Evolutionary conservation across 2,888 invertebrate genomes (phyloP), one percentile per base, ranked within the genome.

Genomic region (Teleogryllus oceanicus): DNA sequence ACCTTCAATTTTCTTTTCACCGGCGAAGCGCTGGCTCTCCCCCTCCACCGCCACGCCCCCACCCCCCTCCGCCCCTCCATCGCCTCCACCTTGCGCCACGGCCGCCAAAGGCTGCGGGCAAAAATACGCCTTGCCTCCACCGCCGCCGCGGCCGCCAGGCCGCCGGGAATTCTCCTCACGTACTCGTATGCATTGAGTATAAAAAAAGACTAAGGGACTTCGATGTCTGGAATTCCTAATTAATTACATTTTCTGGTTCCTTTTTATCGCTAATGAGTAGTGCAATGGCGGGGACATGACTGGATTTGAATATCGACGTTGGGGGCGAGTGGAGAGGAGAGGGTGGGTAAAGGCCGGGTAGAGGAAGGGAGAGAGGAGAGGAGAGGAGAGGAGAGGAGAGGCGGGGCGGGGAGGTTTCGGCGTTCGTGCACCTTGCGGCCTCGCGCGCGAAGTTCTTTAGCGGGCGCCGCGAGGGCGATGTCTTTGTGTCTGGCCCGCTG

Each of bases 211-310:
- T 62, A 62, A 62, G 62, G 62, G 62, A 62, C 62, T 78, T 77
- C 77, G 79, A 80, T 79, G 81, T 80, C 78, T 78, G 79, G 81
- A 81, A 81, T 81, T 80, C 80, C 79, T 81, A 81, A 81, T 81
- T 81, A 81, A 81, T 81, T 81, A 81, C 81, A 81, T 81, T 81
- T 81, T 81, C 81, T 79, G 81, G 81, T 81, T 81, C 81, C 80
- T 80, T 81, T 81, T 81, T 81, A 80, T 80, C 80, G 81, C 79
- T 81, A 80, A 81, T 80, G 81, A 81, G 81, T 80, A 81, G 81
- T 80, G 79, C 80, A 80, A 80, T 80, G 80, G 80, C 75, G 79
- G 37, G 76, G 80, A 78, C 80, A 80, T 81, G 80, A 81, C 80
- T 80, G 74, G 75, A 81, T 81, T 81, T 80, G 79, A 80, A 81